Evolutionary conservation across 2,797 vertebrate genomes (phyloP), one percentile per base, ranked within the genome.

Genomic region (Molothrus ater): DNA sequence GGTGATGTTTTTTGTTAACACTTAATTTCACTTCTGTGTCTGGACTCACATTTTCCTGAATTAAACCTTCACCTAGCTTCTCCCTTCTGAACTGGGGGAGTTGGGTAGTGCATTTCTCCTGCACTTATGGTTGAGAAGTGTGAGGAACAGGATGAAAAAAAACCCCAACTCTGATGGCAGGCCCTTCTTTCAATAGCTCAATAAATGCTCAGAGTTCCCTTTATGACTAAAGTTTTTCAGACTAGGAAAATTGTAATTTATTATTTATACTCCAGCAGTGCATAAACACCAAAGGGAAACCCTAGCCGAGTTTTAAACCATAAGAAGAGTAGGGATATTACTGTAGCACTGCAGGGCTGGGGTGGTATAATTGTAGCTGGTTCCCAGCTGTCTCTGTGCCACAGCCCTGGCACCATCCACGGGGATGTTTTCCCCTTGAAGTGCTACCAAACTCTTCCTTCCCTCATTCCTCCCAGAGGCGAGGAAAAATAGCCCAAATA

Each of bases 11-110:
- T 91, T 86, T 72, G 79, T 80, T 96, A 83, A 91, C 68, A n/a
- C 56, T 47, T 90, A 54, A 84, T 92, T 90, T 84, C 71, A 61
- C 21, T 88, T 84, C 81, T 84, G 63, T 82, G 73, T 59, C 65
- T 88, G 64, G 56, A 86, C 56, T 86, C 59, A 10, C 32, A 45
- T 82, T 88, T 86, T 68, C 68, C 53, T 81, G 9, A 38, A 9
- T 80, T 80, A 79, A 85, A 81, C 56, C 71, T 84, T 81, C 29
- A 56, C 48, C 48, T 50, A 38, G 18, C 36, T 91, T 78, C 76
- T 90, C 66, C 70, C 28, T 70, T 80, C 50, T 64, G 38, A 53
- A 7, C 45, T 22, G 28, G 34, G 53, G 45, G 34, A 74, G 65
- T 25, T 26, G 36, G 34, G 3, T 18, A 34, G 11, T 7, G 12